Conservation (phyloP, 1,140 invertebrate species). For the Anastrepha ludens region DNA sequence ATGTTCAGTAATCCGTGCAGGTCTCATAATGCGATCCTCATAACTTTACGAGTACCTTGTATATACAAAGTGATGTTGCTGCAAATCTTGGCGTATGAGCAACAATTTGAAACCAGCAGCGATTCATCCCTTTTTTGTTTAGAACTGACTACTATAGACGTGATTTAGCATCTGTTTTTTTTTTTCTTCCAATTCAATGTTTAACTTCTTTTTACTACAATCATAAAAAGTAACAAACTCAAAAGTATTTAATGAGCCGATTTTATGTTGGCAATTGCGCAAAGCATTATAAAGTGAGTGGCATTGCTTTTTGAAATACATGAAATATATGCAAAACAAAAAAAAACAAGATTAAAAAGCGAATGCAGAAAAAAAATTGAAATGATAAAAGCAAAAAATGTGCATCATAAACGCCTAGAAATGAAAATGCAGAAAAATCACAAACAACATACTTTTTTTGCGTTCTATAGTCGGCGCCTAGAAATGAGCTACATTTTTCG, state of each 20-base stretch:
- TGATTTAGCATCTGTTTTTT: too few relatives aligned
- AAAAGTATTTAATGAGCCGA: background rate
- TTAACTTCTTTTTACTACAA: too few relatives aligned
- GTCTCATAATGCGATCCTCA: too few relatives aligned
- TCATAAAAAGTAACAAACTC: background rate
- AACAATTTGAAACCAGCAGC: background rate
- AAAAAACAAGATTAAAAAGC: background rate
- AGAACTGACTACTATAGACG: too few relatives aligned
- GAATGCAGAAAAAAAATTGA: background rate
- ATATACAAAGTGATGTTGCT: too few relatives aligned
- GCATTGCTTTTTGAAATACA: background rate
- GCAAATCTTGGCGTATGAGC: background rate
- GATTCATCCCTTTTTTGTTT: too few relatives aligned
- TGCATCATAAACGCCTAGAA: too few relatives aligned
- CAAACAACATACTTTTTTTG: background rate
- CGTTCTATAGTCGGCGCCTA: background rate
- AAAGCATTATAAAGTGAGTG: background rate
- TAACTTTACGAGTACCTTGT: too few relatives aligned
- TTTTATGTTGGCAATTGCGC: background rate
- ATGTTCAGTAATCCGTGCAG: too few relatives aligned
- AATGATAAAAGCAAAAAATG: background rate
- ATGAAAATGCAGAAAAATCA: too few relatives aligned
- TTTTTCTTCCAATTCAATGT: too few relatives aligned
- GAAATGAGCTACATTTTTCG: background rate
- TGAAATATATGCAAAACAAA: background rate